Conservation (phyloP, 2,888 invertebrate species). For the Platycnemis pennipes region DNA sequence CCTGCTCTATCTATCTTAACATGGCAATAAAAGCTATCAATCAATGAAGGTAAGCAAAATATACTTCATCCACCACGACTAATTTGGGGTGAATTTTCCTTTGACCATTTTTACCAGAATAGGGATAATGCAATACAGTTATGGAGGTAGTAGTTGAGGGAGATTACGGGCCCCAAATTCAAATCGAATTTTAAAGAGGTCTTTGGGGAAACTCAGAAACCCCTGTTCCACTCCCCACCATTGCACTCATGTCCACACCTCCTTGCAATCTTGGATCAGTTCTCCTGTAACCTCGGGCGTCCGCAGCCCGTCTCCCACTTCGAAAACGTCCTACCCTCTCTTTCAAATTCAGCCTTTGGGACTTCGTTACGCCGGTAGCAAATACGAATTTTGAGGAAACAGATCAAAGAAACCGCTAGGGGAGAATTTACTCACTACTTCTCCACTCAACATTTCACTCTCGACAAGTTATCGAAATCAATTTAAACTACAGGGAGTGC, state of each 20-base stretch:
- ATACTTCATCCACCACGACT: no score
- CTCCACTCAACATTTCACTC: background rate
- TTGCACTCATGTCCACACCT: background rate
- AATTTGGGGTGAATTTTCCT: no score
- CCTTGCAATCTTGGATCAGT: background rate
- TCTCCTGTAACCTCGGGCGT: background rate
- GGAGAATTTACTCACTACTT: background rate
- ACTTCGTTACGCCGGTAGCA: background rate
- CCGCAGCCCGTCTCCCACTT: background rate
- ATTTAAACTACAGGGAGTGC: background rate
- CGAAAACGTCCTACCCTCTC: background rate
- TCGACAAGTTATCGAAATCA: background rate
- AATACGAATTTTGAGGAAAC: background rate
- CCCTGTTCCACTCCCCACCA: background rate
- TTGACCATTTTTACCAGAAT: background rate
- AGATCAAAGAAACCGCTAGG: background rate
- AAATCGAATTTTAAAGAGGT: background rate
- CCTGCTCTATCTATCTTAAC: no score
- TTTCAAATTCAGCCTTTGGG: background rate
- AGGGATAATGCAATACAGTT: background rate
- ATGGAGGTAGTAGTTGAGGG: background rate
- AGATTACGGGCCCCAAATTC: background rate
- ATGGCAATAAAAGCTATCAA: no score
- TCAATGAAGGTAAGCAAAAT: no score
- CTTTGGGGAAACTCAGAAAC: background rate